A percentile compares a stretch with the other conserved stretches of the same genome.
Evolutionary conservation across 2,888 invertebrate species (phyloP).

Genomic region (Odontothrips loti): DNA sequence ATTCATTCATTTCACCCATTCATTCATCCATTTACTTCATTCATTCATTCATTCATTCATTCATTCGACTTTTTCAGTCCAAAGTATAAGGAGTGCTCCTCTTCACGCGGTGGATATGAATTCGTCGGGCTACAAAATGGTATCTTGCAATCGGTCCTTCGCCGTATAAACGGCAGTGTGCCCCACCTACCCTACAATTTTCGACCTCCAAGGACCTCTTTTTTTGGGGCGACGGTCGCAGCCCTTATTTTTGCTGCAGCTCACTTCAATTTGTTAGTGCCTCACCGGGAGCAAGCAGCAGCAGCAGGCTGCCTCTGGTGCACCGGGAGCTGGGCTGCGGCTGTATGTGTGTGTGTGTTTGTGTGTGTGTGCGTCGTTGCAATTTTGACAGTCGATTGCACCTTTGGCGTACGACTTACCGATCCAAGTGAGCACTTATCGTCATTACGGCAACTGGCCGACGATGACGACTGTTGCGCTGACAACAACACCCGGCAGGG

Average conservation of each 20-base stretch:
- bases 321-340: background rate
- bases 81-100: too few relatives aligned
- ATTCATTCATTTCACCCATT: too few relatives aligned
- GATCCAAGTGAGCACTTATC: slow-evolving; percentile 7
- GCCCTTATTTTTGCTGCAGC: background rate
- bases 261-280: background rate
- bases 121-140: too few relatives aligned
- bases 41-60: too few relatives aligned
- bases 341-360: background rate
- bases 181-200: background rate
- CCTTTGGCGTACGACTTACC: slow-evolving; percentile 15
- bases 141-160: too few relatives aligned
- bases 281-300: background rate
- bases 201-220: background rate
- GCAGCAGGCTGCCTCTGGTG: background rate
- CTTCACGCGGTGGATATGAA: too few relatives aligned
- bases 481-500: too few relatives aligned
- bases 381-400: slow-evolving; percentile 20
- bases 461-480: too few relatives aligned
- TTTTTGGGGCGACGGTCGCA: background rate
- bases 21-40: too few relatives aligned
- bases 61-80: too few relatives aligned
- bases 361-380: background rate
- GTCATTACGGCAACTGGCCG: background rate
- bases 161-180: too few relatives aligned